phyloP scores from a whole-genome alignment of 1,140 invertebrate species.

The Bemisia tabaci region DNA sequence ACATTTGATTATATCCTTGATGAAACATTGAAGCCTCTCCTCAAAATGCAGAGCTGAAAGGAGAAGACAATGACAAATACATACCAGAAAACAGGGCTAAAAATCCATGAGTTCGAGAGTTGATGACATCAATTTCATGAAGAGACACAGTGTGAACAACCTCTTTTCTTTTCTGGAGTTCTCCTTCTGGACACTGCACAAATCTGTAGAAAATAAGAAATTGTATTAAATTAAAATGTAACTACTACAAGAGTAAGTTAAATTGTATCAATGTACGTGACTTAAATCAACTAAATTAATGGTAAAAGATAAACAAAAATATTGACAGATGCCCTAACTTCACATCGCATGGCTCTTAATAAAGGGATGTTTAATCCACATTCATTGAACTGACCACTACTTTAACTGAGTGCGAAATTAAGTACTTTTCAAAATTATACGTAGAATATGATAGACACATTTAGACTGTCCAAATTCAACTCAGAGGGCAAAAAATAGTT shows the following conservation, averaged over 20 bases:
- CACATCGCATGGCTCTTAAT: too few species aligned
- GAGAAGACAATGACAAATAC: too few species aligned
- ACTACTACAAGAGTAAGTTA: not conserved
- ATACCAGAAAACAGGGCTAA: constrained; percentile 88
- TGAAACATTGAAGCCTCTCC: too few species aligned
- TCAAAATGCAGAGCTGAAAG: too few species aligned
- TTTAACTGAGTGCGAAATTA: too few species aligned
- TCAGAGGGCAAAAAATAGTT: too few species aligned
- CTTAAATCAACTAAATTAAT: not conserved
- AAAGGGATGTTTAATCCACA: too few species aligned
- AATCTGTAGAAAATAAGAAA: constrained; percentile 41
- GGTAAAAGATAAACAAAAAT: constrained; percentile 7
- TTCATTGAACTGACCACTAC: too few species aligned
- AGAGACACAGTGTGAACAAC: constrained; percentile 92
- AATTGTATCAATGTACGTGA: not conserved
- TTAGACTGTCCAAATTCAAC: not conserved
- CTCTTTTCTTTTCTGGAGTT: constrained; percentile 97
- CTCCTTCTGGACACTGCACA: constrained; percentile 96
- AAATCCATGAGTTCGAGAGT: constrained; percentile 92
- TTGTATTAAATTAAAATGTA: constrained; percentile 8
- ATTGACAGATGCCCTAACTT: too few species aligned
- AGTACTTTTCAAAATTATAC: too few species aligned
- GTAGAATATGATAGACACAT: too few species aligned
- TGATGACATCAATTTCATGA: constrained; percentile 99
- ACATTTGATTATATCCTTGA: too few species aligned